Evolutionary conservation across 1,140 invertebrate genomes (phyloP).

Genomic region (Delia radicum): DNA sequence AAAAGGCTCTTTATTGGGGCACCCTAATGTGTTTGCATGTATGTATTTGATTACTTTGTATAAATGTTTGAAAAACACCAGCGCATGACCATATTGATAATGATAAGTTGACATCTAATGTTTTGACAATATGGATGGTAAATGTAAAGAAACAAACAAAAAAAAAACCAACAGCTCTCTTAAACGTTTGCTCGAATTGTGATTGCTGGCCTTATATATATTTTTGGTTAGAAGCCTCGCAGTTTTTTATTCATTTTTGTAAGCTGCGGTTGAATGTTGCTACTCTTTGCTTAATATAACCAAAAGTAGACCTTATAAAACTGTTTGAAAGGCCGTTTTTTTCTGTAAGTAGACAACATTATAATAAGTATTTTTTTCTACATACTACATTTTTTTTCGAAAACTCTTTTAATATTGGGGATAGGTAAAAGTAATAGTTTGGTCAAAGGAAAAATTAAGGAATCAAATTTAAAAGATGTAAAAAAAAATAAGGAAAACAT

Average conservation of each 20-base stretch:
- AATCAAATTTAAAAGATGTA: no score
- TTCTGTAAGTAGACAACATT: not conserved
- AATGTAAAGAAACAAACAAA: not conserved
- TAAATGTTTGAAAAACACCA: not conserved
- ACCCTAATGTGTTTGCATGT: not conserved
- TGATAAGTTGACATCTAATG: slow-evolving; percentile 24
- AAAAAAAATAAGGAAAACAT: no score
- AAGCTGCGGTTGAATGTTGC: not conserved
- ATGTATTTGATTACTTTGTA: slow-evolving; percentile 14
- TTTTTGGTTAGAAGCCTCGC: not conserved
- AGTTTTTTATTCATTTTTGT: not conserved
- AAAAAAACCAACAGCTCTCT: slow-evolving; percentile 11
- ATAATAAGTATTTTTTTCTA: not conserved
- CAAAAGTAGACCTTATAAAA: slow-evolving; percentile 21
- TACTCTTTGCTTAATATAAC: not conserved
- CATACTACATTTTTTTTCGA: no score
- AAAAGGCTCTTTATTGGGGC: not conserved
- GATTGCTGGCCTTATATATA: slow-evolving; percentile 36
- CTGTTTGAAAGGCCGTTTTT: not conserved
- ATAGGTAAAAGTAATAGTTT: not conserved
- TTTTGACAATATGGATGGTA: slow-evolving; percentile 13
- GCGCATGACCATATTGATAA: slow-evolving; percentile 20
- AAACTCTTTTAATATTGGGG: not conserved
- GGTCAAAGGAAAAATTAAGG: no score
- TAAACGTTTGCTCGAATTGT: slow-evolving; percentile 48